Base-by-base conservation (phyloP, 2,888 invertebrate species). In the Phyllotreta striolata region DNA sequence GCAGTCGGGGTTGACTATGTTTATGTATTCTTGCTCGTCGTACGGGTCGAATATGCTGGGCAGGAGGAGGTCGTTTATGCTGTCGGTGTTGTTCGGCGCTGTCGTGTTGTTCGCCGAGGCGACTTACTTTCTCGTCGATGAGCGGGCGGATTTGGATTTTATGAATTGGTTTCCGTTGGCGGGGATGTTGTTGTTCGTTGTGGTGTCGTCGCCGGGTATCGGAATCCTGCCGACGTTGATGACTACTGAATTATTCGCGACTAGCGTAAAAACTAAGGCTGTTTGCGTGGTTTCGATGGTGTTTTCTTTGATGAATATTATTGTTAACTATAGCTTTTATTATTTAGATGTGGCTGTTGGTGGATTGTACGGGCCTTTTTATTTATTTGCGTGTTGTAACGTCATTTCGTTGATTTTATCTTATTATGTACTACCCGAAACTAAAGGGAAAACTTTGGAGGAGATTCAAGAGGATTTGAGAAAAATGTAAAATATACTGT, bases 211-310 rank as follows among this genome's bases (percentile, higher is more conserved):
- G 3, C 55, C 61, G 6, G 77, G 77, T n/a, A 54, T 76, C 9
- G 74, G 75, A 6, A 66, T 75, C 5, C 71, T 77, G 3, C 77
- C 78, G 4, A 73, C 73, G 6, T 58, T 77, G n/a, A 72, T 78
- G 71, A 40, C 73, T 9, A 74, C 76, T 7, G 78, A 78, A 66
- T 54, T 78, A 24, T 78, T 78, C 64, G 74, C 77, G 4, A 71
- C 76, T 6, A 75, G 74, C 55, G 71, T 78, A n/a, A 77, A 77
- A 65, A 68, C 71, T 0, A 74, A 75, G 65, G 77, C 70, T 0
- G 37, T 76, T n/a, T 66, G 70, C 7, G 34, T 67, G 0, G 55
- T 57, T 12, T 55, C 46, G n/a, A 12, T 60, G n/a, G 35, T 59
- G n/a, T 52, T 58, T 10, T 34, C 43, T 6, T 34, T 51, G 5